Percentiles rank a stretch among this genome's conserved stretches.
Evolutionary conservation across 2,797 vertebrate genomes (phyloP).

Genomic region (Eremophila alpestris): DNA sequence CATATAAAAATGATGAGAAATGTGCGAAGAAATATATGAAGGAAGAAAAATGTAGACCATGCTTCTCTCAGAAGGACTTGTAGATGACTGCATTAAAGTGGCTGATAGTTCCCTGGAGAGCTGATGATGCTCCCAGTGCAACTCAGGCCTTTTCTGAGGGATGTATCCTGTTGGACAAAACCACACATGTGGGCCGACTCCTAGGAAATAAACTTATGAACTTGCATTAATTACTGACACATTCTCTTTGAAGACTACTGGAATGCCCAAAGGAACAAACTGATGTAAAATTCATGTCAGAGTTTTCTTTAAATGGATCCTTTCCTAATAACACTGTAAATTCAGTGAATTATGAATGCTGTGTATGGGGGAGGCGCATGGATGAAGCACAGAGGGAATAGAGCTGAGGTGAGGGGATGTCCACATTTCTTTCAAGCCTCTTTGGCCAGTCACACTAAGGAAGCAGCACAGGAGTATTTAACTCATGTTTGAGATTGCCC

Average conservation of each 20-base stretch:
- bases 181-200: not conserved
- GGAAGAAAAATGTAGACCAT: not conserved
- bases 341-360: slow-evolving; percentile 9
- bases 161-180: not conserved
- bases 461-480: not conserved
- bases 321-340: slow-evolving; percentile 14
- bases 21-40: not conserved
- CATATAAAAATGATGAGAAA: not conserved
- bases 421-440: not conserved
- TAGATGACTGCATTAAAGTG: not conserved
- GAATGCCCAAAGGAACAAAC: slow-evolving; percentile 41
- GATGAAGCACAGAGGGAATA: not conserved
- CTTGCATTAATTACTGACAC: slow-evolving; percentile 46
- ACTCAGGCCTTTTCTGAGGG: not conserved
- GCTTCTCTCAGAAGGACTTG: not conserved
- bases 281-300: slow-evolving; percentile 50
- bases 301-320: slow-evolving; percentile 21
- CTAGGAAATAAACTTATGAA: slow-evolving; percentile 16
- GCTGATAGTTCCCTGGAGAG: not conserved
- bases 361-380: not conserved
- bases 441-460: not conserved
- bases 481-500: not conserved
- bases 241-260: slow-evolving; percentile 56
- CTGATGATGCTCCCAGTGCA: not conserved
- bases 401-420: not conserved